Percentiles rank a stretch among this genome's conserved stretches.
Conservation (phyloP, 2,888 invertebrate genomes). For the Hermaeophaga mercurialis region DNA sequence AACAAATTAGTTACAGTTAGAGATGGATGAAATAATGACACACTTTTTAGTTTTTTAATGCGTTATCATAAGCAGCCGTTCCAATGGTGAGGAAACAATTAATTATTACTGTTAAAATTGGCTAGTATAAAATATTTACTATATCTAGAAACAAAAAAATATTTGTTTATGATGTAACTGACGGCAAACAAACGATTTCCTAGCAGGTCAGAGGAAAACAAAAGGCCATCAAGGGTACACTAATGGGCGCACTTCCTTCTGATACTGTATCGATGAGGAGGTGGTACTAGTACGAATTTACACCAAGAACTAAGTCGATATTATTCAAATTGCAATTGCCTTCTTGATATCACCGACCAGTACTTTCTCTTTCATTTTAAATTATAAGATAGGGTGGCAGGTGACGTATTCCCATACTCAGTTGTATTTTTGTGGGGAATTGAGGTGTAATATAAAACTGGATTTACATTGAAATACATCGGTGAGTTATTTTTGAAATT, state of each 20-base stretch:
- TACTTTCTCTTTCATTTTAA: constrained; percentile 32
- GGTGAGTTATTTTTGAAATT: constrained; percentile 7
- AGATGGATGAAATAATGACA: no score
- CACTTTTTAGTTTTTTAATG: no score
- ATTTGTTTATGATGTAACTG: no score
- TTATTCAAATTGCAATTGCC: constrained; percentile 23
- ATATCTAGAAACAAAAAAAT: no score
- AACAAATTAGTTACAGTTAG: no score
- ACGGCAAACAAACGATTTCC: constrained; percentile 1
- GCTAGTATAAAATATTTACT: no score
- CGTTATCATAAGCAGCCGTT: no score
- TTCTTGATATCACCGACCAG: constrained; percentile 12
- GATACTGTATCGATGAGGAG: constrained; percentile 8
- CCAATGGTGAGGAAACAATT: no score
- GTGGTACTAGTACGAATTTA: constrained; percentile 19
- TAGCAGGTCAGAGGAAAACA: constrained; percentile 1
- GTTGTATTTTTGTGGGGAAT: constrained; percentile 19
- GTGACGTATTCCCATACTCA: constrained; percentile 14
- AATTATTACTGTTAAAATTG: no score
- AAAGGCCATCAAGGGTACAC: constrained; percentile 14
- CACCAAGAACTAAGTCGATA: constrained; percentile 12
- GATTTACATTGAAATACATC: constrained; percentile 1
- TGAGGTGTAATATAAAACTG: background rate
- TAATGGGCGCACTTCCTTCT: constrained; percentile 22
- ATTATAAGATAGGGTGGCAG: constrained; percentile 31